Evolutionary conservation across 2,888 invertebrate species (phyloP).

Genomic region (Ommatoiulus sabulosus): DNA sequence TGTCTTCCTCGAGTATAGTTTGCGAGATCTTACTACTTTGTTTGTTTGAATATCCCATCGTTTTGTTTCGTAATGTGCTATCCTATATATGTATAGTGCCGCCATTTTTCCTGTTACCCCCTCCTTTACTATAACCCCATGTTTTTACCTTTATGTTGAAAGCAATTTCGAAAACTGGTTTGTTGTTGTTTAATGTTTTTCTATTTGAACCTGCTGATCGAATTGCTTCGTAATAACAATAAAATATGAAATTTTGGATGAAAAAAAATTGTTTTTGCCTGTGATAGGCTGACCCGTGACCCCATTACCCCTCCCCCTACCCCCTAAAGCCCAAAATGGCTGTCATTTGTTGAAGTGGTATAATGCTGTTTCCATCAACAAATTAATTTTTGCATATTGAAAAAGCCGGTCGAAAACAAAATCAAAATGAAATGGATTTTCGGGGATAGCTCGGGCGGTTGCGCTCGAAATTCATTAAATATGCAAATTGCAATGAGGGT

Average conservation of each 20-base stretch:
- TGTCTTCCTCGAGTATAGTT: no score
- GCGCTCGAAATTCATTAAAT: not conserved
- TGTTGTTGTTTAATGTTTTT: not conserved
- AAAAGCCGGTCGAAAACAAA: not conserved
- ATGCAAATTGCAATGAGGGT: not conserved
- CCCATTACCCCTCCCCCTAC: not conserved
- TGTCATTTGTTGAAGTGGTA: not conserved
- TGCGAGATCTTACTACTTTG: no score
- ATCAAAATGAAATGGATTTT: conserved; percentile 11
- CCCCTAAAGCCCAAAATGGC: not conserved
- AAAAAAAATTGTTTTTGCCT: not conserved
- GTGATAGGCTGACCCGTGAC: not conserved
- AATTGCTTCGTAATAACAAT: not conserved
- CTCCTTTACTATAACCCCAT: not conserved
- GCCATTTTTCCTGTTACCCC: not conserved
- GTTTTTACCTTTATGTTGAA: not conserved
- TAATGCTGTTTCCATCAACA: not conserved
- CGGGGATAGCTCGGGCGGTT: not conserved
- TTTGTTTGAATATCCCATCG: no score
- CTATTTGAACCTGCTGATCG: not conserved
- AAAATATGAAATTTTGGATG: not conserved
- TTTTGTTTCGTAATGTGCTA: no score
- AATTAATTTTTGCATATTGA: conserved; percentile 34
- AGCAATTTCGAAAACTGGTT: not conserved
- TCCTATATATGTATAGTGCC: no score